Evolutionary conservation across 1,140 invertebrate genomes (phyloP), one percentile per base, ranked within the genome.

Genomic region (Saccostrea echinata): DNA sequence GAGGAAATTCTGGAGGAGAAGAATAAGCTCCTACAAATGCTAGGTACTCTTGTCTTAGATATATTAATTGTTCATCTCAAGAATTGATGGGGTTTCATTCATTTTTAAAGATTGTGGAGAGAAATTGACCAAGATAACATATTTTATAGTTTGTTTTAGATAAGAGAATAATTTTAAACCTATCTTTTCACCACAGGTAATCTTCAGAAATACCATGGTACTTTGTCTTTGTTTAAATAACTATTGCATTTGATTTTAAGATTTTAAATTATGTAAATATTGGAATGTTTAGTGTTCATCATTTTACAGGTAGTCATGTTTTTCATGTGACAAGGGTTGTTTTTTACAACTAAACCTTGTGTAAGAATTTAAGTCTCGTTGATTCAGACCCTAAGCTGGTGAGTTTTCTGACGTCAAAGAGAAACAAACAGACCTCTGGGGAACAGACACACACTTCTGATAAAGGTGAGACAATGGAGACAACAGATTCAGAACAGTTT

Each of bases 1-100:
- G 95, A 96, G 87, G 97, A 98, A 92, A 98, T 98, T 90, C 91
- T 97, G 27, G 95, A 96, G 84, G 97, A 98, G 94, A 96, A 97
- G 92, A 93, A 96, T 88, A 96, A 97, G 92, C 91, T 98, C 3
- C 94, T 96, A 21, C 88, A 96, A 30, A 96, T 94, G 18, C 92
- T 98, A 84, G 97, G 90, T 94, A 94, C 88, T 89, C 18, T 21
- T 21, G 6, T 61, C 55, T n/a, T n/a, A 21, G 21, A n/a, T 6
- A 9, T 55, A 21, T 21, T 57, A 61, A 21, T 18, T 61, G 55
- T 21, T 61, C 55, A 61, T 61, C n/a, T 6, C 1, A 61, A 61
- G 0, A 1, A 61, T 18, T 61, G 55, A 21, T 61, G n/a, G 18
- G 18, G 4, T 61, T 61, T 21, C 55, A n/a, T 61, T 61, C 18